Conservation (phyloP, 2,113 vertebrate genomes). For the Anguilla rostrata region DNA sequence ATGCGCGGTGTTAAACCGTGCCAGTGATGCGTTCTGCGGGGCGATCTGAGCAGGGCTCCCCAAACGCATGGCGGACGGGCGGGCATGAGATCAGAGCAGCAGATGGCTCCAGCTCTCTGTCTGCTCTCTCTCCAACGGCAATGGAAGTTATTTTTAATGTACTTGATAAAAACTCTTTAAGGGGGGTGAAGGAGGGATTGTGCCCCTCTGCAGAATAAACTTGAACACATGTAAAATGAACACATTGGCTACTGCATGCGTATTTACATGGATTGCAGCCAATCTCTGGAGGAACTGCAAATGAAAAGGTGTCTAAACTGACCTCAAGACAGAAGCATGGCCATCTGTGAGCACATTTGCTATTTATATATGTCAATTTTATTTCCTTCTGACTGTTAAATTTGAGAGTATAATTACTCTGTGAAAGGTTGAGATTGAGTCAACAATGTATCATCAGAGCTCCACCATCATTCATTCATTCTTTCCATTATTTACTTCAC, state of each 20-base stretch:
- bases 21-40: not conserved
- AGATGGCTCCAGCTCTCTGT: constrained; percentile 58
- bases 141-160: constrained; percentile 67
- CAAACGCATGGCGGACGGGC: not conserved
- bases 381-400: constrained; percentile 51
- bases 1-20: not conserved
- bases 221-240: not conserved
- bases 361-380: constrained; percentile 58
- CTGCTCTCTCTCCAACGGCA: constrained; percentile 43
- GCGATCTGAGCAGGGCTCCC: not conserved
- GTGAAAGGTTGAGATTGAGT: constrained; percentile 30
- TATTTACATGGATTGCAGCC: not conserved
- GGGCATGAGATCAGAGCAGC: constrained; percentile 55
- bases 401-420: constrained; percentile 50
- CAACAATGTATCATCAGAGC: not conserved
- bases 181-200: constrained; percentile 18
- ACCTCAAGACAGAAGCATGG: constrained; percentile 54
- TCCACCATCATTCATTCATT: too few relatives aligned
- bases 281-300: not conserved
- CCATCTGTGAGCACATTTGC: constrained; percentile 59
- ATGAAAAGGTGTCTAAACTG: constrained; percentile 40
- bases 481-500: too few relatives aligned
- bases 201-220: constrained; percentile 34
- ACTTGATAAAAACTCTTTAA: constrained; percentile 48
- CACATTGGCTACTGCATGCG: not conserved